Percentiles rank a stretch among this genome's conserved stretches.
Evolutionary conservation across 2,888 invertebrate species (phyloP).

Genomic region (Lacanobia oleracea): DNA sequence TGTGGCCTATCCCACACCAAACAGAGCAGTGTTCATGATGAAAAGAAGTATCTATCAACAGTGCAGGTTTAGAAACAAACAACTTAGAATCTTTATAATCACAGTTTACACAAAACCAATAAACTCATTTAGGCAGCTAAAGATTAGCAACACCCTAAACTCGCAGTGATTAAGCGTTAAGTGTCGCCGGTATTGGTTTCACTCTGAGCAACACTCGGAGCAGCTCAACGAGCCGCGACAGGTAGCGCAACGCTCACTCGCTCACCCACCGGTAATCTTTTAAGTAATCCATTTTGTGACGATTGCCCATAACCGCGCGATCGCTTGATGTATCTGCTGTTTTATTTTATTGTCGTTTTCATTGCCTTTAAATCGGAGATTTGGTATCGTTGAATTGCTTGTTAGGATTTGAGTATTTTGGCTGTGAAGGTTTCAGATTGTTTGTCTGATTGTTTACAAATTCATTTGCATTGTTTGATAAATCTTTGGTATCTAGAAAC

Average conservation of each 20-base stretch:
- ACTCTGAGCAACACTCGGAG: slow-evolving; percentile 8
- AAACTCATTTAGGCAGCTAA: neutral
- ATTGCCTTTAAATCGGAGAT: slow-evolving; percentile 33
- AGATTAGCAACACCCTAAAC: slow-evolving; percentile 5
- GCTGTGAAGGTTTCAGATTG: neutral
- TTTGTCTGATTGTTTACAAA: neutral
- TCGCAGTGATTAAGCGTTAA: slow-evolving; percentile 2
- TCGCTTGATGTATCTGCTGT: slow-evolving; percentile 36
- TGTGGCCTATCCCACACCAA: no score
- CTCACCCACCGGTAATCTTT: slow-evolving; percentile 25
- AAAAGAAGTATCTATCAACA: no score
- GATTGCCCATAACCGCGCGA: slow-evolving; percentile 38
- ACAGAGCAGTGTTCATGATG: no score
- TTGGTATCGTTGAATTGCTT: slow-evolving; percentile 9
- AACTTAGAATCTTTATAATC: no score
- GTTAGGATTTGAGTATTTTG: slow-evolving; percentile 9
- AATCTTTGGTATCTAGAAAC: neutral
- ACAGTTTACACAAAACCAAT: neutral
- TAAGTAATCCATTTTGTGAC: slow-evolving; percentile 52
- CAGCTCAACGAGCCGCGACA: slow-evolving; percentile 6
- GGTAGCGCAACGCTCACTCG: slow-evolving; percentile 1
- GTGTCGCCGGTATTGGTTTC: neutral
- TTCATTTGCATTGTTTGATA: neutral
- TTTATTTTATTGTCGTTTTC: slow-evolving; percentile 39
- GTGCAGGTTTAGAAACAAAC: no score